Percentiles rank a stretch among this genome's conserved stretches.
phyloP scores from a whole-genome alignment of 2,888 invertebrate species.

The Ichneumon xanthorius region DNA sequence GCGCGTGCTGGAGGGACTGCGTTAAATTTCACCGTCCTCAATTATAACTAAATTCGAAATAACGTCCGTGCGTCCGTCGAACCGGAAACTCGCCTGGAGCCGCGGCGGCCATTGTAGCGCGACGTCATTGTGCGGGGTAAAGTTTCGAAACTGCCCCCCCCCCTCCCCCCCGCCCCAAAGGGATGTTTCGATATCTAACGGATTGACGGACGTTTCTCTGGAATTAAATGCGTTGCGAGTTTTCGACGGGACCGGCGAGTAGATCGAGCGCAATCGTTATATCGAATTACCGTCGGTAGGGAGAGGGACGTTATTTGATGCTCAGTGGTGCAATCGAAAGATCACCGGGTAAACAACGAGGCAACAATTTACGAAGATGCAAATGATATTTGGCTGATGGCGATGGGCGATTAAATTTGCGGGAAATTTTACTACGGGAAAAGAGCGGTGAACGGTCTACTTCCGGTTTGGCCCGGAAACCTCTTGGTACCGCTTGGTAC shows the following conservation, averaged over 20 bases:
- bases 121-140: not conserved
- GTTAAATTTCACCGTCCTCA: not conserved
- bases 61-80: not conserved
- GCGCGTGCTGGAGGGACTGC: not conserved
- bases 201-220: constrained; percentile 43
- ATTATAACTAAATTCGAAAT: constrained; percentile 14
- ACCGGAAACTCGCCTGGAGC: not conserved
- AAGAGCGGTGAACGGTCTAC: no score
- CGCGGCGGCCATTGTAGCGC: not conserved
- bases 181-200: constrained; percentile 31
- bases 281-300: not conserved
- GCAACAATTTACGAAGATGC: not conserved
- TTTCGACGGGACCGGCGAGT: not conserved
- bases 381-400: not conserved
- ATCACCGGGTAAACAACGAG: not conserved
- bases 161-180: constrained; percentile 4
- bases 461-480: no score
- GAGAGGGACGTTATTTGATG: not conserved
- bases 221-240: constrained; percentile 30
- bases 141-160: constrained; percentile 19
- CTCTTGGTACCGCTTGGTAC: no score
- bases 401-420: no score
- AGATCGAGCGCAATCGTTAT: not conserved
- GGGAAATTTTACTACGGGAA: no score
- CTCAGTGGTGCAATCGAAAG: not conserved